Conservation (phyloP, 2,888 invertebrate genomes). For the Andrena praecox region DNA sequence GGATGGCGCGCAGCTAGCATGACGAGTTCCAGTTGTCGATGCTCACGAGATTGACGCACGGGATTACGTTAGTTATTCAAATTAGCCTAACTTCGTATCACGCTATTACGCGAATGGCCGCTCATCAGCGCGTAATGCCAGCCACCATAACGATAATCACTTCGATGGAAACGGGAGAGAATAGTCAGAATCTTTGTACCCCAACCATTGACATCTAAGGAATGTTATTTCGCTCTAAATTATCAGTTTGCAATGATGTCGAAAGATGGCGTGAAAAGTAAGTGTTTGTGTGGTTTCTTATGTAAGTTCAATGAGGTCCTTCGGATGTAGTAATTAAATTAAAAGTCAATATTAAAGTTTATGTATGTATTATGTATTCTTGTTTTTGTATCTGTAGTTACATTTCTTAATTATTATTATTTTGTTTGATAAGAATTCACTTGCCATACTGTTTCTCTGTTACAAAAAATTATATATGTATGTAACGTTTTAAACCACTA, state of each 20-base stretch:
- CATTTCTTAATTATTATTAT: too few relatives aligned
- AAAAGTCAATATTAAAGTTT: too few relatives aligned
- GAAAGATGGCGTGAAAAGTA: neutral
- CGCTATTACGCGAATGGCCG: slow-evolving; percentile 48
- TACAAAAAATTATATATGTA: too few relatives aligned
- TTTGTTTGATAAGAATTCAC: too few relatives aligned
- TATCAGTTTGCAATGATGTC: neutral
- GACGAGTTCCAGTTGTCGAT: slow-evolving; percentile 52
- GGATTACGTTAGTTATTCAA: slow-evolving; percentile 61
- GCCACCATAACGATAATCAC: slow-evolving; percentile 60
- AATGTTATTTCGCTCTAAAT: neutral
- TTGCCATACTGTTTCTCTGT: too few relatives aligned
- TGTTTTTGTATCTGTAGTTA: too few relatives aligned
- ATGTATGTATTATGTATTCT: too few relatives aligned
- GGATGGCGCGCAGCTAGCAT: slow-evolving; percentile 20
- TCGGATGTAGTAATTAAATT: too few relatives aligned
- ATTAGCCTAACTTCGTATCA: slow-evolving; percentile 62
- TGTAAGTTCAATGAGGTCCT: too few relatives aligned
- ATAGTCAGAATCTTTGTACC: slow-evolving; percentile 51
- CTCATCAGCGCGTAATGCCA: slow-evolving; percentile 55
- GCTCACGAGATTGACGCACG: slow-evolving; percentile 44
- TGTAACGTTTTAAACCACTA: too few relatives aligned
- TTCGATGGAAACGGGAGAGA: slow-evolving; percentile 64
- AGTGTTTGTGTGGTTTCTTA: too few relatives aligned
- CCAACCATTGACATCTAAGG: neutral